Percentiles rank a stretch among this genome's conserved stretches.
These are phyloP conservation scores for Pseudopodoces humilis DNA, from an alignment of 2,113 vertebrate genomes.

Conservation along the genomic window DNA sequence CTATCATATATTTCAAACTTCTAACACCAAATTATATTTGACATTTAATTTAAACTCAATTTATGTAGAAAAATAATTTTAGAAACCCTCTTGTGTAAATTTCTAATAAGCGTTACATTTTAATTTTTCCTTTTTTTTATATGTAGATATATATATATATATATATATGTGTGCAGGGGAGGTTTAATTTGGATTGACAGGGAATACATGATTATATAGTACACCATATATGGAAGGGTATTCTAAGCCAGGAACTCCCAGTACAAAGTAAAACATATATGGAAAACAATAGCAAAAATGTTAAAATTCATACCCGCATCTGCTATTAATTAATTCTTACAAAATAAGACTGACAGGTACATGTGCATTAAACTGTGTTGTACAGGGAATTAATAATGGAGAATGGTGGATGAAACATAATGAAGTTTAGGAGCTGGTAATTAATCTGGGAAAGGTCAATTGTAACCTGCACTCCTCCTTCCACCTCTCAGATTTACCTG, in stretches of 20 bases:
- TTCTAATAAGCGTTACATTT: slow-evolving; percentile 5
- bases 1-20: slow-evolving; percentile 67
- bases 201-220: not conserved
- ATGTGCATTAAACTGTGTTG: slow-evolving; percentile 55
- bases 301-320: slow-evolving; percentile 58
- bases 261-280: not conserved
- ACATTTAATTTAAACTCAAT: slow-evolving; percentile 70
- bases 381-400: slow-evolving; percentile 59
- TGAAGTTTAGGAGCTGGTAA: slow-evolving; percentile 46
- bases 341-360: slow-evolving; percentile 66
- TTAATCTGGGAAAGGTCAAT: slow-evolving; percentile 55
- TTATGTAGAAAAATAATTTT: slow-evolving; percentile 65
- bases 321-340: slow-evolving; percentile 63
- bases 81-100: slow-evolving; percentile 24
- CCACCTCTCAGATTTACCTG: not conserved
- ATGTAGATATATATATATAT: not conserved
- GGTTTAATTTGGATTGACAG: not conserved
- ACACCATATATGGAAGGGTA: not conserved
- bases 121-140: not conserved
- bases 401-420: slow-evolving; percentile 48
- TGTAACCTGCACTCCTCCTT: not conserved
- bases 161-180: not conserved
- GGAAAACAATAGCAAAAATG: not conserved
- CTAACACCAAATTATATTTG: slow-evolving; percentile 68
- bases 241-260: not conserved